Conservation (phyloP, 2,113 vertebrate species). For the Chaetodon trifascialis region DNA sequence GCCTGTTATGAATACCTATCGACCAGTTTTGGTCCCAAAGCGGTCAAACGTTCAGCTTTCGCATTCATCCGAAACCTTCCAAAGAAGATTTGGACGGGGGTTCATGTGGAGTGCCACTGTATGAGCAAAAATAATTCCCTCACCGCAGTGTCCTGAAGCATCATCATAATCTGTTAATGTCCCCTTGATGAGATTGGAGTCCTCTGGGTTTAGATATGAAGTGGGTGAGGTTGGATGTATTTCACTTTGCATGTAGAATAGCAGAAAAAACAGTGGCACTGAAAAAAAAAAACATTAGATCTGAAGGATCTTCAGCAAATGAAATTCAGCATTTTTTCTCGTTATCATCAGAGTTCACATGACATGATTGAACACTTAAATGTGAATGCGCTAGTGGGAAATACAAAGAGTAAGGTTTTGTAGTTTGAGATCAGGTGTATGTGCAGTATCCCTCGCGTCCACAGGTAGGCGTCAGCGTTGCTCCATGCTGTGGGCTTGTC, state of each 20-base stretch:
- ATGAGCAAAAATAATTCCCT: constrained; percentile 43
- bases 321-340: not conserved
- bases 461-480: constrained; percentile 43
- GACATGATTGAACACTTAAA: not conserved
- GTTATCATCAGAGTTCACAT: not conserved
- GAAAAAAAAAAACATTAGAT: constrained; percentile 17
- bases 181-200: constrained; percentile 49
- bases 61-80: not conserved
- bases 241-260: constrained; percentile 6
- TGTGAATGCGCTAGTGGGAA: not conserved
- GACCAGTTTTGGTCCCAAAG: constrained; percentile 6
- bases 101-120: constrained; percentile 14
- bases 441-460: constrained; percentile 19
- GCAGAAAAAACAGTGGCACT: not conserved
- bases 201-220: constrained; percentile 17
- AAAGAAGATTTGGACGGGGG: not conserved
- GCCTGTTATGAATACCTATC: not conserved
- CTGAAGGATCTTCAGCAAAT: not conserved
- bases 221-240: not conserved
- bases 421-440: not conserved
- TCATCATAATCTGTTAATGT: constrained; percentile 58
- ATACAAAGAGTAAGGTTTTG: not conserved
- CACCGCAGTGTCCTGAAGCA: constrained; percentile 15
- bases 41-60: not conserved
- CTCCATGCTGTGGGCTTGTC: constrained; percentile 31